Conservation (phyloP, 2,113 vertebrate species). For the Plecturocebus donacophilus region DNA sequence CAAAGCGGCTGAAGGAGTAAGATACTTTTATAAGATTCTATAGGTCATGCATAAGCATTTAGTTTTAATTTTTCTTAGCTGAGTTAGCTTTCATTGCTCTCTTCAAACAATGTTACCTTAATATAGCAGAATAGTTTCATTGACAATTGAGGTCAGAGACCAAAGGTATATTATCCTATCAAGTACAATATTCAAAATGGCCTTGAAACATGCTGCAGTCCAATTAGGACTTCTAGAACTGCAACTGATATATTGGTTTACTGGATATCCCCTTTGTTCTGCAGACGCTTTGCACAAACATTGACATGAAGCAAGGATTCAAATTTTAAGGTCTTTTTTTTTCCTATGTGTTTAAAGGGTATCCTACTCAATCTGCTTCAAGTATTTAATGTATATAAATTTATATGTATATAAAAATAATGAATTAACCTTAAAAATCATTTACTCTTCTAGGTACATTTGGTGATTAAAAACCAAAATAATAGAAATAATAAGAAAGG, state of each 20-base stretch:
- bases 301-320: not conserved
- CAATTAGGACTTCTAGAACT: not conserved
- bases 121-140: not conserved
- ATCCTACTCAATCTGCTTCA: not conserved
- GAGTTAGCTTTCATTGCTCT: constrained; percentile 45
- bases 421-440: not conserved
- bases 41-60: not conserved
- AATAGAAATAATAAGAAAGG: not conserved
- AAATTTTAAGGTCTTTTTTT: not conserved
- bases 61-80: constrained; percentile 51
- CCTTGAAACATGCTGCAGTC: not conserved
- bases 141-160: not conserved
- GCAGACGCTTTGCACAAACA: not conserved
- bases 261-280: not conserved
- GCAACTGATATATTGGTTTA: not conserved
- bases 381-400: not conserved
- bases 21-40: not conserved
- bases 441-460: not conserved
- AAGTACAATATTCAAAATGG: not conserved
- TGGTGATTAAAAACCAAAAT: not conserved
- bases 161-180: not conserved
- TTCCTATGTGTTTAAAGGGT: not conserved
- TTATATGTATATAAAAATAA: not conserved
- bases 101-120: not conserved
- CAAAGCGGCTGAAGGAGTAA: not conserved